A percentile compares a stretch with the other conserved stretches of the same genome.
These are phyloP conservation scores for Sturmia bella DNA, from an alignment of 2,888 invertebrate genomes.

Conservation along the genomic window DNA sequence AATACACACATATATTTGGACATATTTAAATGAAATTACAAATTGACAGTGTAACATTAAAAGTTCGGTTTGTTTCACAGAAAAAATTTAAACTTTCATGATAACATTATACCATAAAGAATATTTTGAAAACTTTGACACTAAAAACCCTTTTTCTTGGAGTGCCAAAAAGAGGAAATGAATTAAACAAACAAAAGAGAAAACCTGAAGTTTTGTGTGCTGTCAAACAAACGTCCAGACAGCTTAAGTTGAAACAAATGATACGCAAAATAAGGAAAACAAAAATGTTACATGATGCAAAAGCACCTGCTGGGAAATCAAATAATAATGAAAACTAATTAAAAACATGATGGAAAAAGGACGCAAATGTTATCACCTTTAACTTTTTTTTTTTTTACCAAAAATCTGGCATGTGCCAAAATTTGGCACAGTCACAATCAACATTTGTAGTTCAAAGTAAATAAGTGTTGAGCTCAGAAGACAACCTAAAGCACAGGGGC, in stretches of 20 bases:
- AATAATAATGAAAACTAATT: background rate
- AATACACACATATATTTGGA: slow-evolving; percentile 1
- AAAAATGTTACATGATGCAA: slow-evolving; percentile 29
- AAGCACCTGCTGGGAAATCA: slow-evolving; percentile 58
- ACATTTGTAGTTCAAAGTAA: background rate
- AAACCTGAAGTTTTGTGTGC: background rate
- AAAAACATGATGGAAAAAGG: background rate
- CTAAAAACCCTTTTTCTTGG: slow-evolving; percentile 4
- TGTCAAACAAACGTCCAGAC: slow-evolving; percentile 29
- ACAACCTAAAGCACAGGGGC: too few species aligned
- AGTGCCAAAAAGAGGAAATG: background rate
- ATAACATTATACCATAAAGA: slow-evolving; percentile 27
- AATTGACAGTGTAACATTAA: slow-evolving; percentile 7
- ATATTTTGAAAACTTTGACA: slow-evolving; percentile 5
- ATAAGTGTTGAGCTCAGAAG: background rate
- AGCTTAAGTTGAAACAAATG: slow-evolving; percentile 25
- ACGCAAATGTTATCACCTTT: slow-evolving; percentile 24
- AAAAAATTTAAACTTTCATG: slow-evolving; percentile 12
- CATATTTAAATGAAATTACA: background rate
- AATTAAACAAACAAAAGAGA: slow-evolving; percentile 11
- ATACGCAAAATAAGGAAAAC: background rate
- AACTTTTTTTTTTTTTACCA: background rate
- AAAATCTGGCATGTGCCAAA: too few species aligned
- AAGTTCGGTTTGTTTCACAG: slow-evolving; percentile 5
- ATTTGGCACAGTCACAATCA: too few species aligned